Conservation (phyloP, 2,113 vertebrate genomes). For the Mormyrus iriodes region DNA sequence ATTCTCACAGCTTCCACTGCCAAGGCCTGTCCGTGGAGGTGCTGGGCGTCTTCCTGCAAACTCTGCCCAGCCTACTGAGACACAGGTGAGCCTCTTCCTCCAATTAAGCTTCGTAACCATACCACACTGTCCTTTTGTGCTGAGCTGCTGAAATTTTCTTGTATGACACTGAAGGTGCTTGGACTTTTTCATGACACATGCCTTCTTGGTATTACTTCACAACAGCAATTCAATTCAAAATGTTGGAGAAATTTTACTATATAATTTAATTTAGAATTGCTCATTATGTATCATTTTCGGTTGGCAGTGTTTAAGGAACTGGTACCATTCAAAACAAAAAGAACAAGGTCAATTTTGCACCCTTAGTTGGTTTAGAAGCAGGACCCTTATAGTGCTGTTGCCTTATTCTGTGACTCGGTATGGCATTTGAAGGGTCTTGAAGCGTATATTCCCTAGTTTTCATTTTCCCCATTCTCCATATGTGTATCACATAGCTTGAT, state of each 20-base stretch:
- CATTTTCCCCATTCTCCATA: neutral
- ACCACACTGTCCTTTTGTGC: neutral
- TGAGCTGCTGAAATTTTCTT: neutral
- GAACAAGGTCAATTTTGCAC: neutral
- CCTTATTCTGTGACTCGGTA: neutral
- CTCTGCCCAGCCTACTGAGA: constrained; percentile 77
- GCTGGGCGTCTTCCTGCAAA: constrained; percentile 84
- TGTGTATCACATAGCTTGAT: neutral
- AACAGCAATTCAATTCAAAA: too few species aligned
- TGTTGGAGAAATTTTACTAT: neutral
- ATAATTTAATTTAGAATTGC: neutral
- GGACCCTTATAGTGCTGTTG: neutral
- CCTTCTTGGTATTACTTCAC: neutral
- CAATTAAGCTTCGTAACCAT: neutral
- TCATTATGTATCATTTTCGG: neutral
- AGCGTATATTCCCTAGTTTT: neutral
- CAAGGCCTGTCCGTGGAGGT: constrained; percentile 76
- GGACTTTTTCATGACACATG: neutral
- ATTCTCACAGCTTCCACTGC: constrained; percentile 57
- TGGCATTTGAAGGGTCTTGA: neutral
- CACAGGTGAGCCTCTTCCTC: constrained; percentile 71
- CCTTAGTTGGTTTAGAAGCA: neutral
- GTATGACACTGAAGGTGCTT: neutral
- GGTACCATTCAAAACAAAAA: neutral
- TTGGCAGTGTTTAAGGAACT: neutral